Evolutionary conservation across 2,113 vertebrate genomes (phyloP), one percentile per base, ranked within the genome.

Genomic region (Spizaetus ornatus): DNA sequence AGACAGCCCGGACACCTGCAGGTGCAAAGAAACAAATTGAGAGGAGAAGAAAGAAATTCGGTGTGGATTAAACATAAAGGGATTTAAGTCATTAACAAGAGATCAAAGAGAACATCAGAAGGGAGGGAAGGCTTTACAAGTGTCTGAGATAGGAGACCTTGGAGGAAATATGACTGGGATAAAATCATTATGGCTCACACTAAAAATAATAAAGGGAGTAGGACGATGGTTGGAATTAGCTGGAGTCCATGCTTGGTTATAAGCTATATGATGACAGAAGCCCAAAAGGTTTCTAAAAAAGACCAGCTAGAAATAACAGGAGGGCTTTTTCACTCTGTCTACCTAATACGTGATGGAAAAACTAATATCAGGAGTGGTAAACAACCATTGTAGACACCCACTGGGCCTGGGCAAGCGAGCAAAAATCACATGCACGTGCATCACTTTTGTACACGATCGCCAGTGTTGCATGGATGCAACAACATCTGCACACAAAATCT

Each of bases 71-170:
- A 97, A 94, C 7, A 84, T 91, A 79, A 94, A 91, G 84, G 50
- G 97, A 93, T 97, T 94, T 96, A 97, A 97, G 97, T 95, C 97
- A 98, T 97, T 98, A 98, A 97, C 53, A 74, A 96, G 84, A 98
- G 97, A 98, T 98, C 98, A 98, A 98, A 98, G 97, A 88, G 81
- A 97, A 97, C 93, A 96, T 77, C 72, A 93, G 74, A 97, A 93
- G 96, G 98, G 98, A 98, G 98, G 96, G 95, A 95, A 93, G 94
- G 96, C 94, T 91, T 95, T 97, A 97, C 96, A 97, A 97, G 95
- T 95, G 93, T 96, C 96, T 65, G 89, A 97, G 97, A 98, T 93
- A 97, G 97, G 67, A 98, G 98, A 96, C 98, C 98, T 98, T 97
- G 98, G 97, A 96, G 97, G 90, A 98, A 98, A 98, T 98, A 98